Evolutionary conservation across 2,888 invertebrate genomes (phyloP).

Genomic region (Xanthorhoe designata): DNA sequence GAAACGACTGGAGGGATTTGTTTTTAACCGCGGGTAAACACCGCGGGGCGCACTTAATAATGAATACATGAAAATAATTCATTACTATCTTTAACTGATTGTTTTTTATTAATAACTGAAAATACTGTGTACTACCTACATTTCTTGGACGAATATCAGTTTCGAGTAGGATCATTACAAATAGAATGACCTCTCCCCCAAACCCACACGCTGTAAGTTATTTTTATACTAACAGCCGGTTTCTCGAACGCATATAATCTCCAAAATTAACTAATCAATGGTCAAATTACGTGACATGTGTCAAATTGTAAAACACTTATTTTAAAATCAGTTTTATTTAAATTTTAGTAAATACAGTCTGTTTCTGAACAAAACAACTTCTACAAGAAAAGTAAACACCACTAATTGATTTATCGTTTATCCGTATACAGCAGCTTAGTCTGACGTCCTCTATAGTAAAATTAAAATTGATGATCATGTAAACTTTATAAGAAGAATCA

Average conservation of each 20-base stretch:
- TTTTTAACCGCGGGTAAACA: too few relatives aligned
- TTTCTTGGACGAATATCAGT: too few relatives aligned
- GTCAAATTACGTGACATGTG: too few relatives aligned
- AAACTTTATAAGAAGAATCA: constrained; percentile 76
- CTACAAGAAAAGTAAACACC: constrained; percentile 53
- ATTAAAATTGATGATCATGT: constrained; percentile 81
- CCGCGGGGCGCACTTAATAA: too few relatives aligned
- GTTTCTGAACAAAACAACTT: constrained; percentile 41
- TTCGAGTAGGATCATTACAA: background rate
- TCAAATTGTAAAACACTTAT: background rate
- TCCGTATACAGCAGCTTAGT: constrained; percentile 62
- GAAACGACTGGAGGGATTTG: too few relatives aligned
- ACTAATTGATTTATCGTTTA: constrained; percentile 70
- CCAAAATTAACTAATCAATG: too few relatives aligned
- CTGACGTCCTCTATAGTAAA: constrained; percentile 66
- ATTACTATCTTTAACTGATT: too few relatives aligned
- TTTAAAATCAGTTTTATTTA: background rate
- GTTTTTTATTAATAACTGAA: too few relatives aligned
- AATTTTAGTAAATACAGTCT: background rate
- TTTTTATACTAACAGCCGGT: background rate
- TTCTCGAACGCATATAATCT: too few relatives aligned
- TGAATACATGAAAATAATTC: too few relatives aligned
- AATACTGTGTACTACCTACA: too few relatives aligned
- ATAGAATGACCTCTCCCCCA: background rate
- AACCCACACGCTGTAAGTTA: background rate